These are phyloP conservation scores for Patella vulgata DNA, from an alignment of 1,140 invertebrate species.

Conservation along the genomic window DNA sequence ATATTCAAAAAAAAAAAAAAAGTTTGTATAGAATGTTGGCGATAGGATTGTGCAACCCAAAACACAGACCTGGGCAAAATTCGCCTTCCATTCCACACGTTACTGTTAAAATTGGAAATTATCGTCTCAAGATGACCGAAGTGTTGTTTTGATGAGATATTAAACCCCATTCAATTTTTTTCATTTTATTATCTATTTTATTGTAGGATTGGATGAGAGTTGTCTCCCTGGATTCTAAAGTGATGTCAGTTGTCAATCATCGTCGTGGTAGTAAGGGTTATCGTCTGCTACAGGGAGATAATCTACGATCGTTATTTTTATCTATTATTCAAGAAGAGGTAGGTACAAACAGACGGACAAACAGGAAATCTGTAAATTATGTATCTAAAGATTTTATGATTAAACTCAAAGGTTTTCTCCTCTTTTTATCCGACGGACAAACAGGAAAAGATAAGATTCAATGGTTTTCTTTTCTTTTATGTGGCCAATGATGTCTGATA, in stretches of 20 bases:
- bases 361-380: background rate
- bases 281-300: slow-evolving; percentile 60
- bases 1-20: too few species aligned
- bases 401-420: too few species aligned
- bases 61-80: too few species aligned
- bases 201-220: slow-evolving; percentile 62
- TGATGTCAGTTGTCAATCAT: slow-evolving; percentile 56
- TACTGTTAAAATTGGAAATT: too few species aligned
- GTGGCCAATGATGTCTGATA: background rate
- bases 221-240: slow-evolving; percentile 57
- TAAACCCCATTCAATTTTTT: too few species aligned
- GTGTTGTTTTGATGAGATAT: too few species aligned
- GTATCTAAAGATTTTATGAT: background rate
- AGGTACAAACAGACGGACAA: background rate
- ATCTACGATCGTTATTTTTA: slow-evolving; percentile 49
- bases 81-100: too few species aligned
- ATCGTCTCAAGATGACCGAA: too few species aligned
- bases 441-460: background rate
- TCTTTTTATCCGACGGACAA: too few species aligned
- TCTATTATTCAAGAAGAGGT: slow-evolving; percentile 53
- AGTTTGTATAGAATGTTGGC: too few species aligned
- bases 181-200: background rate
- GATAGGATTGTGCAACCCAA: too few species aligned
- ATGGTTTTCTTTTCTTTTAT: background rate
- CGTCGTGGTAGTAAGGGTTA: slow-evolving; percentile 62